A percentile compares a stretch with the other conserved stretches of the same genome.
phyloP scores from a whole-genome alignment of 2,888 invertebrate species.

The Blastobasis lacticolella region DNA sequence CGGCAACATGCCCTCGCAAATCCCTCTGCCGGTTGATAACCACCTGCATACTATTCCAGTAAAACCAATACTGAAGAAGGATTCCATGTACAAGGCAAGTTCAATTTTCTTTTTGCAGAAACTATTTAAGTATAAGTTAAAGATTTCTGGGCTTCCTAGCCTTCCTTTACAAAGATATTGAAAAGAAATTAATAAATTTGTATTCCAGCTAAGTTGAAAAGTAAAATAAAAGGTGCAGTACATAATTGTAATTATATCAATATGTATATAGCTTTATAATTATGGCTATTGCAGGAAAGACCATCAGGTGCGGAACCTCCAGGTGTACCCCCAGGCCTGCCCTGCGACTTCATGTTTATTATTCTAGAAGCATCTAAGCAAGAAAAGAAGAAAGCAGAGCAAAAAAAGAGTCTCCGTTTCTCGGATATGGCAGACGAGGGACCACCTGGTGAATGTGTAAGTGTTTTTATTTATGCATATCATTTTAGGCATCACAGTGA shows the following conservation, averaged over 20 bases:
- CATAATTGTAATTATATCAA: no score
- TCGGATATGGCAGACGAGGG: constrained; percentile 73
- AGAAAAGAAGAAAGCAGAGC: constrained; percentile 32
- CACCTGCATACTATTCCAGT: constrained; percentile 54
- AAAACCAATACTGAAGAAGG: constrained; percentile 85
- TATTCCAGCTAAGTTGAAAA: no score
- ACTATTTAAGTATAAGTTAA: no score
- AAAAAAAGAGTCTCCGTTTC: constrained; percentile 76
- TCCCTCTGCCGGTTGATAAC: constrained; percentile 69
- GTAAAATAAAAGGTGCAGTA: no score
- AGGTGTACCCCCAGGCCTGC: constrained; percentile 90
- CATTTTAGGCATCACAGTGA: no score
- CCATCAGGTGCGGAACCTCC: constrained; percentile 78
- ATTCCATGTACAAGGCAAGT: constrained; percentile 71
- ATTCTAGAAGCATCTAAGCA: constrained; percentile 36
- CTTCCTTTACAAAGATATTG: no score
- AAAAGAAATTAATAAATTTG: no score
- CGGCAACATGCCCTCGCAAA: constrained; percentile 70
- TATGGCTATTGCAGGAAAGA: constrained; percentile 36
- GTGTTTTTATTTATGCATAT: no score
- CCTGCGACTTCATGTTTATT: constrained; percentile 80
- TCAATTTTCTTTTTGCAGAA: not conserved
- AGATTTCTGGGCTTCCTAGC: no score
- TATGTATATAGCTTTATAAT: no score
- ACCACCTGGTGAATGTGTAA: constrained; percentile 58